Conservation (phyloP, 1,140 invertebrate species). For the Pentalonia nigronervosa region DNA sequence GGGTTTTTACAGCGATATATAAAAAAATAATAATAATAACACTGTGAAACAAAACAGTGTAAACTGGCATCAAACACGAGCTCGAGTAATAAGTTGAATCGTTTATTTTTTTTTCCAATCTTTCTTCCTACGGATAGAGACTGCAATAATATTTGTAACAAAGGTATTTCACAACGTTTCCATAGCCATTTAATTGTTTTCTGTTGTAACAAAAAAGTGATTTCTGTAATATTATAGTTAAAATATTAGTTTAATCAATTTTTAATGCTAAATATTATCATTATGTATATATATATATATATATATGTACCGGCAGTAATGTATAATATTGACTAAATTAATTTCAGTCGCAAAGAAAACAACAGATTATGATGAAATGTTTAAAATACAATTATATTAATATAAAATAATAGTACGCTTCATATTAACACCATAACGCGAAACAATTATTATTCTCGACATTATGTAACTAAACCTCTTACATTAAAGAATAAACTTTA, state of each 20-base stretch:
- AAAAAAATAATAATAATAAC: neutral
- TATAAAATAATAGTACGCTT: neutral
- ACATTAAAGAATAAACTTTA: neutral
- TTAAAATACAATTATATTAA: neutral
- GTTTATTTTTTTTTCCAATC: constrained; percentile 16
- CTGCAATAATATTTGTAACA: neutral
- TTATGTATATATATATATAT: neutral
- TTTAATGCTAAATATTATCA: neutral
- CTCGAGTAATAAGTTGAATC: neutral
- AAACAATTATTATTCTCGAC: neutral
- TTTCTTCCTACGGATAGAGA: neutral
- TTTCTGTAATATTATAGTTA: neutral
- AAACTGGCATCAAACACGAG: neutral
- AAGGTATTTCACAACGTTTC: constrained; percentile 5
- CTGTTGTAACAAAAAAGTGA: neutral
- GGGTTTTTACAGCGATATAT: neutral
- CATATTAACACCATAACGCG: neutral
- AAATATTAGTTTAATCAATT: neutral
- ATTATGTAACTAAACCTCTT: neutral
- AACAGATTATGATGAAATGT: constrained; percentile 14
- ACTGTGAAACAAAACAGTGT: neutral
- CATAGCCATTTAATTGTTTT: neutral
- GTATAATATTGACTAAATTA: constrained; percentile 2
- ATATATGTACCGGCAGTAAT: neutral
- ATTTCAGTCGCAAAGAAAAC: neutral